Evolutionary conservation across 2,113 vertebrate genomes (phyloP), one percentile per base, ranked within the genome.

Genomic region (Pyxicephalus adspersus): DNA sequence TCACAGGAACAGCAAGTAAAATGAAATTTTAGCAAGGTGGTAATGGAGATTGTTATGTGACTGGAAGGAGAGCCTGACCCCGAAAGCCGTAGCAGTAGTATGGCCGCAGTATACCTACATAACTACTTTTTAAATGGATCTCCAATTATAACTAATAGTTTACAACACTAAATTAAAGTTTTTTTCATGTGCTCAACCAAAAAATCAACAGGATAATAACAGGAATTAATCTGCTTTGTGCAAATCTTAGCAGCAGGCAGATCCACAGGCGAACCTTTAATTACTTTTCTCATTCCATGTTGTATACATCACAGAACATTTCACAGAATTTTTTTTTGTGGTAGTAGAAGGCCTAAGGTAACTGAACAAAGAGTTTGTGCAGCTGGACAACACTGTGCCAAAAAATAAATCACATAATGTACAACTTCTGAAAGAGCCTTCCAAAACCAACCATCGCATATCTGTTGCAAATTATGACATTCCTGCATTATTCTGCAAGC

Each of bases 351-450:
- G 60, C 51, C 71, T 66, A 71, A 55, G 71, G 80, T 82, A 75
- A 74, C 60, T 19, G 17, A 81, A 74, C 79, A 81, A 74, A 74
- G 70, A 65, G 51, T 73, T 73, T 81, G 58, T 75, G 61, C 63
- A 82, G 80, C 80, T 75, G 80, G 80, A 61, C 28, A 75, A 65
- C 61, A 74, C 55, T 65, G 63, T 50, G 71, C 80, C 60, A 82
- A 75, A 52, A 75, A 65, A 74, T 75, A 65, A 57, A 82, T 75
- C 70, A 66, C 51, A 82, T 55, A 64, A 51, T 81, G 70, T 34
- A 73, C 26, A 38, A 34, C 20, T 57, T 55, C 52, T 18, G 34
- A 38, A 50, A 78, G 65, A 34, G 52, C 28, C 28, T 68, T 38
- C 52, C 26, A 55, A 68, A 79, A 79, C n/a, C 28, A 79, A 79